phyloP scores from a whole-genome alignment of 2,113 vertebrate genomes.

The Hemiprocne comata region DNA sequence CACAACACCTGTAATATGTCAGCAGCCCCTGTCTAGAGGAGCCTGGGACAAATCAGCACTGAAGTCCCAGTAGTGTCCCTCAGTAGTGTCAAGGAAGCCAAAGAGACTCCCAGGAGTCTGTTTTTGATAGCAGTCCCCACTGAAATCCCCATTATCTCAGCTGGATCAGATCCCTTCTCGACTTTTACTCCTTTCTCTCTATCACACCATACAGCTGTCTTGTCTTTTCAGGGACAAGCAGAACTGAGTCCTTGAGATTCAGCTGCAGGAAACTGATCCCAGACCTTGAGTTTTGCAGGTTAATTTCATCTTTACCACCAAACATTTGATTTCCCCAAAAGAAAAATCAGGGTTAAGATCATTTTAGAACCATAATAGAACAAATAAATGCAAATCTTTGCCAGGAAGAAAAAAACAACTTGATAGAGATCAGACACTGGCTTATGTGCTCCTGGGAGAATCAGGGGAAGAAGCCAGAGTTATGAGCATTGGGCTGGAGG shows the following conservation, averaged over 20 bases:
- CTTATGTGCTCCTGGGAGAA: background rate
- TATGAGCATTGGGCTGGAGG: slow-evolving; percentile 2
- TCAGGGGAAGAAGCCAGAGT: background rate
- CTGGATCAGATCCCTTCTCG: background rate
- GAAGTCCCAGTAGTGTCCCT: background rate
- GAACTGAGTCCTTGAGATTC: background rate
- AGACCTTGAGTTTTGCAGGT: background rate
- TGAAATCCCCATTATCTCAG: background rate
- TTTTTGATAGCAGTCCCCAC: background rate
- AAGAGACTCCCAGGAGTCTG: background rate
- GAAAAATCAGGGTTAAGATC: background rate
- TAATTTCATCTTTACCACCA: background rate
- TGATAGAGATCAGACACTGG: background rate
- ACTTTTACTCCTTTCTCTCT: background rate
- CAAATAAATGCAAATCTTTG: slow-evolving; percentile 34
- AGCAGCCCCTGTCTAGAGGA: background rate
- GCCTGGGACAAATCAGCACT: background rate
- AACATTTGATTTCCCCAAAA: background rate
- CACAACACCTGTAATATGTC: background rate
- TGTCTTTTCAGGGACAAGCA: background rate
- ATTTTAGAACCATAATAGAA: background rate
- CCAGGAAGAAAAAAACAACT: background rate
- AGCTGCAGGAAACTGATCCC: background rate
- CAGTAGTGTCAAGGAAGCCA: background rate
- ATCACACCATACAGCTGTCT: background rate